Evolutionary conservation across 1,140 invertebrate species (phyloP).

Genomic region (Achatina immaculata): DNA sequence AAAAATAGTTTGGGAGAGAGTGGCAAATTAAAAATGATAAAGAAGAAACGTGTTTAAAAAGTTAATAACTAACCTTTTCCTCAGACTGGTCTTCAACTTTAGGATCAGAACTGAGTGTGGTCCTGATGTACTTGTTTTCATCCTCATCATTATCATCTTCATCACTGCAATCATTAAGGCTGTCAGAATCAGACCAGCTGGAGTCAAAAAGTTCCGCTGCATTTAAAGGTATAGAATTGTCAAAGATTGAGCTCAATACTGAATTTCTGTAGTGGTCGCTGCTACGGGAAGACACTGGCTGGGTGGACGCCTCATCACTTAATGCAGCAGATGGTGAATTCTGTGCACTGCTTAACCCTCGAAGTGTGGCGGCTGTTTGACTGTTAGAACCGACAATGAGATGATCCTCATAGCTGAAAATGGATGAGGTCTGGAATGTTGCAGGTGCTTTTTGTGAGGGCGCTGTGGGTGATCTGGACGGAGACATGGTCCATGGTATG

Average conservation of each 20-base stretch:
- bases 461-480: not conserved
- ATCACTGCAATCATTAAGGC: conserved; percentile 47
- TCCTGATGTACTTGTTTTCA: not conserved
- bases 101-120: not conserved
- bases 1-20: too few relatives aligned
- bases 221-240: conserved; percentile 35
- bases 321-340: conserved; percentile 10
- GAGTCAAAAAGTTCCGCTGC: conserved; percentile 56
- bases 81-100: conserved; percentile 20
- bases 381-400: conserved; percentile 19
- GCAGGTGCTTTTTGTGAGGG: not conserved
- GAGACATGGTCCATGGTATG: not conserved
- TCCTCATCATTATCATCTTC: conserved; percentile 35
- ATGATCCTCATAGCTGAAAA: not conserved
- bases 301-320: conserved; percentile 19
- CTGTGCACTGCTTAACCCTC: conserved; percentile 26
- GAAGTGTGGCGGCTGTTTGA: conserved; percentile 28
- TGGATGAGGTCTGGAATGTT: not conserved
- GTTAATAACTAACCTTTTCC: conserved; percentile 5
- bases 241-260: conserved; percentile 28
- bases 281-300: conserved; percentile 16
- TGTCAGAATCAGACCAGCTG: conserved; percentile 61
- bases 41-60: not conserved
- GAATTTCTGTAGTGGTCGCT: conserved; percentile 38
- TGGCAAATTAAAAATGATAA: conserved; percentile 20